Evolutionary conservation across 2,113 vertebrate genomes (phyloP), one percentile per base, ranked within the genome.

Genomic region (Cinclus cinclus): DNA sequence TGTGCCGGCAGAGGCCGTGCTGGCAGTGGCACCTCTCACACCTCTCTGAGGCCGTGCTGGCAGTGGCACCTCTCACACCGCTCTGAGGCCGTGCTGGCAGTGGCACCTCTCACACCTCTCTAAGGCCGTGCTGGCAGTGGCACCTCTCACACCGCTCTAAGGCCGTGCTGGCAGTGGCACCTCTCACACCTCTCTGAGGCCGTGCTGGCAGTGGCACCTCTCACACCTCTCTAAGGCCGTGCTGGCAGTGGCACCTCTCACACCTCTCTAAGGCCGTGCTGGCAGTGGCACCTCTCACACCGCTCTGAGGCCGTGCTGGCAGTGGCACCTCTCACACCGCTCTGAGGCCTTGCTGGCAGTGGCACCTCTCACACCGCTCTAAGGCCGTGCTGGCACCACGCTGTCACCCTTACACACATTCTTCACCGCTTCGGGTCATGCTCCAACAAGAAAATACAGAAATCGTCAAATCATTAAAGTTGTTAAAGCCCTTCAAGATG

Each of bases 241-340:
- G 35, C 28, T 6, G 14, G 7, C 67, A 22, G 27, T 22, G 65
- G 1, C 46, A 22, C 7, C 47, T 39, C 47, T 50, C 25, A 50
- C n/a, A 21, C 33, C 1, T 13, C 0, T 0, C 25, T 6, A 2
- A 3, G 25, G 35, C 47, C 20, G 13, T 16, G 47, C 67, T 7
- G 24, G 2, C 7, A 2, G 46, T 0, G 63, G 2, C 70, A 3
- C 20, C 17, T 20, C 44, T 39, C 39, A 1, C 25, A 2, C 20
- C 0, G 0, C 15, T 0, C 24, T 4, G 4, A 3, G 37, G 30
- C 39, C 13, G 18, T n/a, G 52, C 24, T 3, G 24, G 4, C 41
- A 9, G 18, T 16, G 69, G 1, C 49, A 10, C 6, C 69, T 23
- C 12, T 71, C 15, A 33, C 50, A 42, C 37, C 1, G 0, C 2